Evolutionary conservation across 1,140 invertebrate genomes (phyloP), one percentile per base, ranked within the genome.

Genomic region (Heterodera carotae): DNA sequence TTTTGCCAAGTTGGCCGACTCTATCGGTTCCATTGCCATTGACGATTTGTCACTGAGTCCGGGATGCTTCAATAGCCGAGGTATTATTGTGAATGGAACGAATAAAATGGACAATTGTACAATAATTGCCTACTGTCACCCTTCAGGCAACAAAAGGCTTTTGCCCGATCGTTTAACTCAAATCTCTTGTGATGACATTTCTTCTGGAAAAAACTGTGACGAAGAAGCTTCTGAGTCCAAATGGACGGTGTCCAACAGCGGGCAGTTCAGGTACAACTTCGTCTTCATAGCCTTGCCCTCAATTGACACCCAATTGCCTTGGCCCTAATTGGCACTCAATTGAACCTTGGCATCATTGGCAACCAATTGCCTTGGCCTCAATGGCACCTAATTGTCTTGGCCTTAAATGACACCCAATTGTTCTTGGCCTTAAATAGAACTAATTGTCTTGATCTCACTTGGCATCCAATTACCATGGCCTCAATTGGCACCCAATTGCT

Each of bases 41-140:
- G 83, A 83, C 62, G 83, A 83, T 64, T 76, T 83, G 31, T 69
- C 82, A 39, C 43, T 83, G 39, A 83, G 82, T n/a, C 82, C 82
- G 18, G 82, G 78, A 66, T 83, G 82, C 53, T 83, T 83, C 75
- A 34, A 70, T 15, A 71, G 77, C 27, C 29, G 10, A 69, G 43
- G 34, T 69, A 5, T 2, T 31, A 69, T 15, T 39, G 36, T 4
- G 4, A 43, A 43, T 43, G 39, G 39, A 43, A n/a, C n/a, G n/a
- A n/a, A n/a, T n/a, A n/a, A n/a, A n/a, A n/a, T n/a, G n/a, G n/a
- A n/a, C n/a, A n/a, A n/a, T n/a, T n/a, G n/a, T n/a, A n/a, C n/a
- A n/a, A n/a, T n/a, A n/a, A n/a, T n/a, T 39, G 7, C 39, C 39
- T 0, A 67, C 64, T 27, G 31, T 67, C 2, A 2, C 18, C 22